Base-by-base conservation (phyloP, 2,888 invertebrate genomes). In the Leptopilina syphax region DNA sequence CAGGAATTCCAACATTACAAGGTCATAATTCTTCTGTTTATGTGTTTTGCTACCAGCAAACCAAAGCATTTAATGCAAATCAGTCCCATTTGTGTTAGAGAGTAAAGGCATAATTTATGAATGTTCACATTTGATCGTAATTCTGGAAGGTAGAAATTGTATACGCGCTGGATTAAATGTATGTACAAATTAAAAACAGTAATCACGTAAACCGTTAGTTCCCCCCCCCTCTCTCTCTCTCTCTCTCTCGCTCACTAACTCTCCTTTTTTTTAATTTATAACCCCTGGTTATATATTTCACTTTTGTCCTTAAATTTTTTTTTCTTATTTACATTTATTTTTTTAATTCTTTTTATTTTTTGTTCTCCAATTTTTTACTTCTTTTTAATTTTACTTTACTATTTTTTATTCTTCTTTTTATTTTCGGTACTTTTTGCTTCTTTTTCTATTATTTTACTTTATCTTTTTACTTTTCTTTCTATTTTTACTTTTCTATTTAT, bases 51-150 rank as follows among this genome's bases (percentile, higher is more conserved):
- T 73, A 73, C 73, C 54, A 73, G 54, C 73, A 73, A 73, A 73
- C 73, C 57, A 73, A 73, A 73, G 57, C 73, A 73, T 73, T 73
- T 73, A 57, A 73, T 73, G 73, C 57, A 73, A 73, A 73, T 73
- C 73, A 70, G 70, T 70, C 54, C 70, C 70, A 70, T 70, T 70
- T 70, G 54, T 70, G 70, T 70, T 70, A 70, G 50, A 70, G 50
- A 70, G 70, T 70, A 70, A 70, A 70, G 50, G 50, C 54, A 67
- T 44, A 76, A 76, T 76, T 63, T 76, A 60, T 76, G 76, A 76
- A 76, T 76, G 63, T 76, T 47, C 44, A 63, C 60, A 63, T 76
- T 76, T 65, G 60, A 76, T 60, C 76, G 76, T 76, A 76, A 76
- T 76, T 63, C 60, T 27, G 13, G 13, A 18, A 41, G 41, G 18